Evolutionary conservation across 2,113 vertebrate genomes (phyloP), one percentile per base, ranked within the genome.

Genomic region (Cygnus atratus): DNA sequence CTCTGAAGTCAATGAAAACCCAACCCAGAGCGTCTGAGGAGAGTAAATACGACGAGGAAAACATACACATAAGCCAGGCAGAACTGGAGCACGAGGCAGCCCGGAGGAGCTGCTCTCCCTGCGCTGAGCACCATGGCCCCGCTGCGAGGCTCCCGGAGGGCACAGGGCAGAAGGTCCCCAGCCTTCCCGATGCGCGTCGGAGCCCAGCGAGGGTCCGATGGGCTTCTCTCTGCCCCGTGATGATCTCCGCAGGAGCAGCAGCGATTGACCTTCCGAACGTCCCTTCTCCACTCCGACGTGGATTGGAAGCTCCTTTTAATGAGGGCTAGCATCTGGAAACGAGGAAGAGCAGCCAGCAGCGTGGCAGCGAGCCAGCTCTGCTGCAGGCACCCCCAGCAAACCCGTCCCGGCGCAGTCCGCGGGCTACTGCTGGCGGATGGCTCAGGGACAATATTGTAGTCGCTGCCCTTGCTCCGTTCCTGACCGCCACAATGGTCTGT

Each of bases 321-420:
- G 95, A 93, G 74, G 65, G 54, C 58, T 62, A 90, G 95, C 96
- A 96, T 90, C 95, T 96, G 95, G 92, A 91, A 92, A 93, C 61
- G 79, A 89, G 88, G 93, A 84, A 84, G 90, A 84, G 80, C 83
- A 94, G 93, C 70, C 95, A 93, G 93, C 80, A 43, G 15, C 0
- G 0, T 82, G 92, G 95, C 92, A 81, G 72, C 0, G 10, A 84
- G 86, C 95, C 93, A 96, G 92, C 24, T 81, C 80, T 90, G 95
- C 89, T 79, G 77, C 35, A 83, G 3, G 70, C 66, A 84, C 80
- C 92, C 72, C 62, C 86, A 78, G 80, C 68, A 72, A 94, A 39
- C 83, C 59, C 2, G 0, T n/a, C 54, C 57, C 46, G 80, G 67
- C 90, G 76, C 46, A 33, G 90, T 59, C 77, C 93, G 66, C 0